Evolutionary conservation across 2,888 invertebrate genomes (phyloP).

Genomic region (Carcina quercana): DNA sequence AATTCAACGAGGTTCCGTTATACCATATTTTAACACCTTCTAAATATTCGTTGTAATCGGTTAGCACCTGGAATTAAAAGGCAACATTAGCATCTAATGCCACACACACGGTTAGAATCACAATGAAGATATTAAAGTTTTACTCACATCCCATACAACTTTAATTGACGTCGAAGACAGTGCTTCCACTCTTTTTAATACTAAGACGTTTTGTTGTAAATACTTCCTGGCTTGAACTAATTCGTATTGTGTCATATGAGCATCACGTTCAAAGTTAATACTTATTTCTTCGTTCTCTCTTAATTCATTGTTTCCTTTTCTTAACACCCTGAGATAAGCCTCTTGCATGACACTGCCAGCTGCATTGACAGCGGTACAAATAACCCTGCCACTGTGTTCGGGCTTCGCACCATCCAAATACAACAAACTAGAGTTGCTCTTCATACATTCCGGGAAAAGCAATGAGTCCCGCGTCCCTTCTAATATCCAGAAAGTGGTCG

Average conservation of each 20-base stretch:
- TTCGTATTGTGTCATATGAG: constrained; percentile 81
- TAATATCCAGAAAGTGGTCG: constrained; percentile 96
- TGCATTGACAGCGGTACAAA: constrained; percentile 67
- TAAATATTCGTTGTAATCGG: constrained; percentile 72
- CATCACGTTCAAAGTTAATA: constrained; percentile 48
- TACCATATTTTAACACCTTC: constrained; percentile 82
- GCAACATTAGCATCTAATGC: not conserved
- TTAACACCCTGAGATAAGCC: constrained; percentile 62
- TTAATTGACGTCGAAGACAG: constrained; percentile 85
- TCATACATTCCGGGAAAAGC: constrained; percentile 66
- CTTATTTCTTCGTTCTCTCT: constrained; percentile 44
- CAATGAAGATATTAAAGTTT: not conserved
- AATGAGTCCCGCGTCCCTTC: constrained; percentile 88
- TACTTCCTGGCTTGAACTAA: constrained; percentile 85
- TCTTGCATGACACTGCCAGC: constrained; percentile 69
- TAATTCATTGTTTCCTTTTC: constrained; percentile 56
- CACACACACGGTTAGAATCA: not conserved
- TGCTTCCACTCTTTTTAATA: constrained; percentile 78
- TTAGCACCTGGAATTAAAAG: constrained; percentile 50
- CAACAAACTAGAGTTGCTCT: constrained; percentile 63
- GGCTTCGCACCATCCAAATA: constrained; percentile 60
- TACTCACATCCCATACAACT: constrained; percentile 87
- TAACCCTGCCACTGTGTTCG: constrained; percentile 65
- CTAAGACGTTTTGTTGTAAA: constrained; percentile 86
- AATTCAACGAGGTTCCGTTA: constrained; percentile 62